A percentile compares a stretch with the other conserved stretches of the same genome.
Evolutionary conservation across 2,888 invertebrate species (phyloP).

Genomic region (Melinaea menophilus): DNA sequence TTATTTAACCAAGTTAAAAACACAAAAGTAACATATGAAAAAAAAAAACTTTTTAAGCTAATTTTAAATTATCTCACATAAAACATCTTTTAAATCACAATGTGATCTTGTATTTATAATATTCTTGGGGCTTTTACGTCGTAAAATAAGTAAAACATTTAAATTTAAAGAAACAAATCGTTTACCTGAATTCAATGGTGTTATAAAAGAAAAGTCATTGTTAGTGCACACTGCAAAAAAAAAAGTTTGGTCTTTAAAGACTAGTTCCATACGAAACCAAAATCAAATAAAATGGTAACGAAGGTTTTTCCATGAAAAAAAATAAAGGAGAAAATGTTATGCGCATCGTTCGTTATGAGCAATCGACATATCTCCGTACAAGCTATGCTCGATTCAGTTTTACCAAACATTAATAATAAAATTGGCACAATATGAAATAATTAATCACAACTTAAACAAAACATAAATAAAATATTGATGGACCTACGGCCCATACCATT

Average conservation of each 20-base stretch:
- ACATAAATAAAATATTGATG: slow-evolving; percentile 52
- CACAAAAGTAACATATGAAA: slow-evolving; percentile 69
- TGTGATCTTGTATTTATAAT: slow-evolving; percentile 62
- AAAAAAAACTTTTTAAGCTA: slow-evolving; percentile 75
- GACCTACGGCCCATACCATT: slow-evolving; percentile 65
- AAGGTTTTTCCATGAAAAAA: slow-evolving; percentile 45
- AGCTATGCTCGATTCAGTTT: slow-evolving; percentile 72
- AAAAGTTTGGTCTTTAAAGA: slow-evolving; percentile 70
- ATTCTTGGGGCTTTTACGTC: slow-evolving; percentile 52
- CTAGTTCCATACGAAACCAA: slow-evolving; percentile 68
- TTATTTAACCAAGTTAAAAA: slow-evolving; percentile 64
- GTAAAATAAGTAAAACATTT: slow-evolving; percentile 32
- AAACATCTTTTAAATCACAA: slow-evolving; percentile 75
- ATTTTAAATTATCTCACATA: slow-evolving; percentile 68
- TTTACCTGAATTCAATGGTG: not conserved
- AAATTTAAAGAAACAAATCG: slow-evolving; percentile 2
- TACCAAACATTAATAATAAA: slow-evolving; percentile 68
- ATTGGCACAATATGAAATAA: slow-evolving; percentile 73
- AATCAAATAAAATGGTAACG: slow-evolving; percentile 68
- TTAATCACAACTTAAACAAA: slow-evolving; percentile 73
- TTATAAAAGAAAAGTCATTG: not conserved
- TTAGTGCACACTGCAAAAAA: slow-evolving; percentile 41
- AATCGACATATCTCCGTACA: slow-evolving; percentile 53
- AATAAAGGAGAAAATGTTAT: slow-evolving; percentile 51
- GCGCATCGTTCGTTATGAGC: slow-evolving; percentile 39